Evolutionary conservation across 2,113 vertebrate genomes (phyloP).

Genomic region (Sorex fumeus): DNA sequence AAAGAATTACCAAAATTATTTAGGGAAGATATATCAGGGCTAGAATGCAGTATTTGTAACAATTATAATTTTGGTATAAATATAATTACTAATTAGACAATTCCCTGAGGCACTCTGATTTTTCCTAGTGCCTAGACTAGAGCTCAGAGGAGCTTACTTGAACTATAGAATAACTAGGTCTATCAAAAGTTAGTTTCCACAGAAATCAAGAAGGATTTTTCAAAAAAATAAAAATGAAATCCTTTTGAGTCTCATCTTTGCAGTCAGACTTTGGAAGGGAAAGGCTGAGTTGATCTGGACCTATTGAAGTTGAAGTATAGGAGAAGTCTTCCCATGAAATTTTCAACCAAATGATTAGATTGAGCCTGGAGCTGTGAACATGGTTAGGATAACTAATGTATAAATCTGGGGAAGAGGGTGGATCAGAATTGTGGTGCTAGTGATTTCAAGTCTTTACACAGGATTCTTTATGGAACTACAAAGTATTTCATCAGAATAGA

Average conservation of each 20-base stretch:
- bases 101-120: slow-evolving; percentile 34
- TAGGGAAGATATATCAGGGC: background rate
- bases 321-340: background rate
- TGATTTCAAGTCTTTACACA: background rate
- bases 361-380: background rate
- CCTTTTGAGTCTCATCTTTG: background rate
- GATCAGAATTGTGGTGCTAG: background rate
- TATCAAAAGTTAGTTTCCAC: background rate
- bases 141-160: background rate
- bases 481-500: background rate
- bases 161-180: background rate
- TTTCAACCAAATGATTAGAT: background rate
- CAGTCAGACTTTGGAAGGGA: background rate
- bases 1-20: background rate
- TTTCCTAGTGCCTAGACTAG: background rate
- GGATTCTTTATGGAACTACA: background rate
- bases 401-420: background rate
- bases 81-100: background rate
- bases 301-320: background rate
- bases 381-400: background rate
- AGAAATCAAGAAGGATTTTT: slow-evolving; percentile 41
- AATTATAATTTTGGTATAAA: background rate
- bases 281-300: background rate
- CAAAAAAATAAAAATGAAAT: background rate
- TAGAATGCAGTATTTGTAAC: background rate